Percentiles rank a stretch among this genome's conserved stretches.
Conservation (phyloP, 1,140 invertebrate species). For the Steinernema feltiae region DNA sequence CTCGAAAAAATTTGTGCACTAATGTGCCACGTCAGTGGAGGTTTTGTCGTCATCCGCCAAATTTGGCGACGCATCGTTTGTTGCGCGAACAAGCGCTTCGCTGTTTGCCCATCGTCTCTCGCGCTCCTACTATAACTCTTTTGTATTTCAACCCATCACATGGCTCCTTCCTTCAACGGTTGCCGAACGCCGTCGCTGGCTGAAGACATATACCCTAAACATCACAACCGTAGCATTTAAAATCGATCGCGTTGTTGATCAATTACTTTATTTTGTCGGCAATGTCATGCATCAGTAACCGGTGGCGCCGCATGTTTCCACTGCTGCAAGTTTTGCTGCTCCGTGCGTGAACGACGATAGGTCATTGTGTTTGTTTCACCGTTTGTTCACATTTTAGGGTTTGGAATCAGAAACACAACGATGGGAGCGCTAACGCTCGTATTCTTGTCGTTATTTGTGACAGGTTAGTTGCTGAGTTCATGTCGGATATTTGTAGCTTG, state of each 20-base stretch:
- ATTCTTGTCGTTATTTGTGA: not conserved
- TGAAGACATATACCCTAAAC: too few relatives aligned
- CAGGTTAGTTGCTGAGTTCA: not conserved
- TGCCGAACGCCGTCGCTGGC: too few relatives aligned
- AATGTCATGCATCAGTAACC: not conserved
- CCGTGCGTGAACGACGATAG: not conserved
- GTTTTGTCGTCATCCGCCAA: not conserved
- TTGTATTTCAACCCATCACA: not conserved
- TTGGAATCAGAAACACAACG: not conserved
- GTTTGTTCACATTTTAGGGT: not conserved
- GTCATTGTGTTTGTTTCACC: not conserved
- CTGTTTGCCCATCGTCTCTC: not conserved
- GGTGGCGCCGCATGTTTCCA: not conserved
- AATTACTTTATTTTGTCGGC: not conserved
- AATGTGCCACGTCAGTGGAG: slow-evolving; percentile 11
- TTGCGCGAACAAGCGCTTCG: slow-evolving; percentile 1
- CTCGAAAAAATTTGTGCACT: not conserved
- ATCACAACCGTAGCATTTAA: not conserved
- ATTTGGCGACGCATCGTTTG: slow-evolving; percentile 11
- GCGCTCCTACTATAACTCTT: not conserved
- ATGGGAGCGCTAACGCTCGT: not conserved
- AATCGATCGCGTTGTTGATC: not conserved
- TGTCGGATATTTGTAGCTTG: not conserved
- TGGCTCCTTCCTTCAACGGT: too few relatives aligned
- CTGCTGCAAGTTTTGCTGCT: too few relatives aligned